Base-by-base conservation (phyloP, 2,888 invertebrate species). In the Eustalomyia histrio region DNA sequence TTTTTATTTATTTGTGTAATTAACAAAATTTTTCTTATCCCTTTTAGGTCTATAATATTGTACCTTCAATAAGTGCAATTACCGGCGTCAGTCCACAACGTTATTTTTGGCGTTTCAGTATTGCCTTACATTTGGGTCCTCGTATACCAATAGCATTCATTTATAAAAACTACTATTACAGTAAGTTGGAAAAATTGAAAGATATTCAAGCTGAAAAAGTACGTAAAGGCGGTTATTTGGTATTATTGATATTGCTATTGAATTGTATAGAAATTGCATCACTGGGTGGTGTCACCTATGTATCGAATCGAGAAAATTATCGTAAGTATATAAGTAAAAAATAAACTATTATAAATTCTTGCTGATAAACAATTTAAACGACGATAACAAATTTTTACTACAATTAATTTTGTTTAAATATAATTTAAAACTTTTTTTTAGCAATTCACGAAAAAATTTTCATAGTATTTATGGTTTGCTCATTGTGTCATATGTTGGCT, bases 11-110 rank as follows among this genome's bases (percentile, higher is more conserved):
- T 35, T 12, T 29, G 6, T 63, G 16, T 74, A n/a, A 29, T 9
- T 47, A 33, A 55, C 69, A 24, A 43, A 39, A 33, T 3, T 8
- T 50, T 17, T 76, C 17, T n/a, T 29, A 6, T 29, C 7, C n/a
- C n/a, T n/a, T 63, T 80, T 12, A 97, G 97, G 97, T 97, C 74
- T 97, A 96, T 91, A 98, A 98, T 91, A 94, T 97, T 90, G 95
- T 98, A 89, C 97, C 98, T 87, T 97, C 97, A 86, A 97, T 97
- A 92, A 97, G 97, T 93, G 97, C 98, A 84, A 96, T 98, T 90
- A 98, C 97, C 82, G 97, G 97, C 67, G 94, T 97, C 85, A 96
- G 96, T 88, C 97, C 98, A 29, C 97, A 97, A 91, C 93, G 96
- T 86, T 97, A 98, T 91, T 92, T 97, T 86, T 98, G 98, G 97